These are phyloP conservation scores for Isurus oxyrinchus DNA, from an alignment of 2,113 vertebrate genomes.

Conservation along the genomic window DNA sequence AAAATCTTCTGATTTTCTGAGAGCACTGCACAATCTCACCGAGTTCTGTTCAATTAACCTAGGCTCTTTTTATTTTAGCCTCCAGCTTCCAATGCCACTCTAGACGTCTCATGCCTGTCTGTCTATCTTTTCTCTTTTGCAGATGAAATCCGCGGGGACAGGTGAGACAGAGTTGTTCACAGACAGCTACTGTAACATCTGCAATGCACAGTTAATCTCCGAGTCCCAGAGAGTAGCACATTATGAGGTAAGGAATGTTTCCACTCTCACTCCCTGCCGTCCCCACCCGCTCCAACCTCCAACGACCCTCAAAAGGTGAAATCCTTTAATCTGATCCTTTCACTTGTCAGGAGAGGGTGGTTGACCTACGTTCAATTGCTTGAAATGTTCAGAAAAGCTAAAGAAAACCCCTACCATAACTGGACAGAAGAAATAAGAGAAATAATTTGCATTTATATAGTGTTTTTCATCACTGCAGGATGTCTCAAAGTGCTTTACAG, in stretches of 20 bases:
- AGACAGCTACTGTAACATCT: slow-evolving; percentile 76
- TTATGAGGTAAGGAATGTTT: slow-evolving; percentile 62
- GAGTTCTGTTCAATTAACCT: not conserved
- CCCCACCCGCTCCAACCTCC: not conserved
- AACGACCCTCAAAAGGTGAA: not conserved
- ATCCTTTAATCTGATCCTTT: not conserved
- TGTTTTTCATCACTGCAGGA: not conserved
- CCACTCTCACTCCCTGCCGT: not conserved
- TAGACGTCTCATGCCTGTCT: not conserved
- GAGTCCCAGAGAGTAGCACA: slow-evolving; percentile 73
- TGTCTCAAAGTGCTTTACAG: not conserved
- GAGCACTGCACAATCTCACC: not conserved
- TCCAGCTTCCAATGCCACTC: not conserved
- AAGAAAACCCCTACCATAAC: not conserved
- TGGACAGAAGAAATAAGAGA: not conserved
- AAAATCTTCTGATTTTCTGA: not conserved
- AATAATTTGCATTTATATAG: not conserved
- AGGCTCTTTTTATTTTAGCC: not conserved
- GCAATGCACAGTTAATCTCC: slow-evolving; percentile 74
- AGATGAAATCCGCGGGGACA: slow-evolving; percentile 71
- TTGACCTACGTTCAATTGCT: not conserved
- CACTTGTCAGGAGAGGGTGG: not conserved
- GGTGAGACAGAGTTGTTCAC: slow-evolving; percentile 67
- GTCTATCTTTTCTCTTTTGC: slow-evolving; percentile 39
- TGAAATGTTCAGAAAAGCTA: not conserved